Evolutionary conservation across 1,140 invertebrate genomes (phyloP).

Genomic region (Penaeus vannamei): DNA sequence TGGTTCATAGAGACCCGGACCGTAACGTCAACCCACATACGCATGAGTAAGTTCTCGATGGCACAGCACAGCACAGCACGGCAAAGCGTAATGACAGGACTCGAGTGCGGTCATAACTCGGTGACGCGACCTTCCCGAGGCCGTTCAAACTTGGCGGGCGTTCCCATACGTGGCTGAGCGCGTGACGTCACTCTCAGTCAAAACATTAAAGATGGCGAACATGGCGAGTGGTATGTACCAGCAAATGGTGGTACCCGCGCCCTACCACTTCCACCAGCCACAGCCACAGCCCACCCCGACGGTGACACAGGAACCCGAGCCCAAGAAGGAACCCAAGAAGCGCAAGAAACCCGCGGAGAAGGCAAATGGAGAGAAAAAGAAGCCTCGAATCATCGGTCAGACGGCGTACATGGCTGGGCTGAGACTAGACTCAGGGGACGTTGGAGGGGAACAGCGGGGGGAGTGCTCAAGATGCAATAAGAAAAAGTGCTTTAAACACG

Average conservation of each 20-base stretch:
- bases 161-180: constrained; percentile 52
- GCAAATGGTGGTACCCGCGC: constrained; percentile 64
- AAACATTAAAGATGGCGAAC: constrained; percentile 66
- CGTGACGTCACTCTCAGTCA: constrained; percentile 63
- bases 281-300: constrained; percentile 54
- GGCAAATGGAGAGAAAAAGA: constrained; percentile 55
- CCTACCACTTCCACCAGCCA: constrained; percentile 61
- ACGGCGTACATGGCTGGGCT: constrained; percentile 45
- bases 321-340: constrained; percentile 63
- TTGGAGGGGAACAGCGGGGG: background rate
- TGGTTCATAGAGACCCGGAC: no score
- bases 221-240: constrained; percentile 61
- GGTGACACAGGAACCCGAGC: constrained; percentile 49
- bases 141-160: constrained; percentile 55
- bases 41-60: no score
- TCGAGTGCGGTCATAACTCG: background rate
- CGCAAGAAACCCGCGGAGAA: constrained; percentile 61
- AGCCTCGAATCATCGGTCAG: constrained; percentile 56
- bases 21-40: no score
- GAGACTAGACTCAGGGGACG: background rate
- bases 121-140: background rate
- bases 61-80: no score
- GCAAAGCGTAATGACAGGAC: background rate
- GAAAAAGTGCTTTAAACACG: constrained; percentile 63
- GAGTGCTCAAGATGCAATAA: constrained; percentile 60